Evolutionary conservation across 2,797 vertebrate species (phyloP).

Genomic region (Phalanger gymnotis): DNA sequence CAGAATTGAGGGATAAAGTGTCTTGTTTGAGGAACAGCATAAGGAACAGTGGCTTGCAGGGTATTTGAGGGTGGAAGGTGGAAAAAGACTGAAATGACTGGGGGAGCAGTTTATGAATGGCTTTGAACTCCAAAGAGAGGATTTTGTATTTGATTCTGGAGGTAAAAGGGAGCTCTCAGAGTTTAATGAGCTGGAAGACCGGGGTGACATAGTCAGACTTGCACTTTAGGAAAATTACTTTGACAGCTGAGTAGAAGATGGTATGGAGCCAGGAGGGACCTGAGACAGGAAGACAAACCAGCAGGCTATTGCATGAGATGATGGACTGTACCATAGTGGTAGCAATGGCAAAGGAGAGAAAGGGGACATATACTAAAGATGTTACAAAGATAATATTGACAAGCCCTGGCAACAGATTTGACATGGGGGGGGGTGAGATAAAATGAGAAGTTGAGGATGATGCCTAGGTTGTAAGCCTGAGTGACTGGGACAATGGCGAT

Average conservation of each 20-base stretch:
- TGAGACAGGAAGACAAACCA: not conserved
- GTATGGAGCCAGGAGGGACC: not conserved
- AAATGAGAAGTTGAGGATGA: not conserved
- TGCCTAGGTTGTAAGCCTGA: not conserved
- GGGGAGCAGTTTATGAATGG: not conserved
- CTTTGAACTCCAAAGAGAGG: not conserved
- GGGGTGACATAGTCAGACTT: not conserved
- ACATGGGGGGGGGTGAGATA: not conserved
- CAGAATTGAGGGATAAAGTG: not conserved
- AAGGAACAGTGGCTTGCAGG: not conserved
- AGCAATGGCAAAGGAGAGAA: not conserved
- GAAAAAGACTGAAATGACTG: not conserved
- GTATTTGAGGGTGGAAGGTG: not conserved
- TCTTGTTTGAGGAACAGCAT: not conserved
- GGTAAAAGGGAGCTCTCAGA: not conserved
- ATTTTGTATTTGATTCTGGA: not conserved
- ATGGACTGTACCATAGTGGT: not conserved
- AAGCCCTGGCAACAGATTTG: not conserved
- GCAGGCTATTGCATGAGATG: not conserved
- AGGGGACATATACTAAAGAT: not conserved
- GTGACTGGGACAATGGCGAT: not conserved
- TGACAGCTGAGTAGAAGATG: not conserved
- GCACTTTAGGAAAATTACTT: not conserved
- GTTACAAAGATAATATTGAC: not conserved
- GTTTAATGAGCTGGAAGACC: not conserved